Conservation (phyloP, 2,797 vertebrate genomes). For the Liasis olivaceus region DNA sequence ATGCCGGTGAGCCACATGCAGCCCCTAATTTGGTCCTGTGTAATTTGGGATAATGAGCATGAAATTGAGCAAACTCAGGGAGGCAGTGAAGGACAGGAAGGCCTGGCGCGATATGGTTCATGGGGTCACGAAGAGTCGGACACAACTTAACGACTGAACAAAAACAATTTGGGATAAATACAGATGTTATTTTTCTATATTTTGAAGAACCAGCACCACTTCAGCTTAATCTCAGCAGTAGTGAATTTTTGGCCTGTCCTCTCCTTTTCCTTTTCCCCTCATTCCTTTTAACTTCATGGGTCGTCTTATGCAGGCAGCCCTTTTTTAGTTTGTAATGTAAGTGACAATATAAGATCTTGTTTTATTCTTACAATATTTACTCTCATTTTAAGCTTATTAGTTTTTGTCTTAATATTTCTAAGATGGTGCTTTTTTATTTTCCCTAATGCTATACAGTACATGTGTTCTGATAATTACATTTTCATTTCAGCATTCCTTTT, state of each 20-base stretch:
- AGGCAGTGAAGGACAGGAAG: too few relatives aligned
- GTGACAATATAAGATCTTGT: neutral
- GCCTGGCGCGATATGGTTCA: too few relatives aligned
- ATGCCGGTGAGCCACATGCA: neutral
- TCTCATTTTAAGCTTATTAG: neutral
- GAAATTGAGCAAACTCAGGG: too few relatives aligned
- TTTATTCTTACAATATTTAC: neutral
- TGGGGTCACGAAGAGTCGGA: too few relatives aligned
- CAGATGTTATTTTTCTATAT: neutral
- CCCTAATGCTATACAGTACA: neutral
- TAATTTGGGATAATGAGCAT: neutral
- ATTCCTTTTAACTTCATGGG: neutral
- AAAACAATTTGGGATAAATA: neutral
- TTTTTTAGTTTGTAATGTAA: neutral
- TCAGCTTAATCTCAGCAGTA: neutral
- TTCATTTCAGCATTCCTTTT: neutral
- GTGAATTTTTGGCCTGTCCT: neutral
- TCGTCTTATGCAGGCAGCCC: neutral
- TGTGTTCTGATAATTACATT: neutral
- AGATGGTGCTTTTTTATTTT: neutral
- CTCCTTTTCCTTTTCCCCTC: neutral
- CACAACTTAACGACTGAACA: too few relatives aligned
- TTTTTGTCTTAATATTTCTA: neutral
- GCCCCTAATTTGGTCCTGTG: neutral
- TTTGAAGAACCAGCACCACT: neutral